phyloP scores from a whole-genome alignment of 2,888 invertebrate species.

The Sisyra terminalis region DNA sequence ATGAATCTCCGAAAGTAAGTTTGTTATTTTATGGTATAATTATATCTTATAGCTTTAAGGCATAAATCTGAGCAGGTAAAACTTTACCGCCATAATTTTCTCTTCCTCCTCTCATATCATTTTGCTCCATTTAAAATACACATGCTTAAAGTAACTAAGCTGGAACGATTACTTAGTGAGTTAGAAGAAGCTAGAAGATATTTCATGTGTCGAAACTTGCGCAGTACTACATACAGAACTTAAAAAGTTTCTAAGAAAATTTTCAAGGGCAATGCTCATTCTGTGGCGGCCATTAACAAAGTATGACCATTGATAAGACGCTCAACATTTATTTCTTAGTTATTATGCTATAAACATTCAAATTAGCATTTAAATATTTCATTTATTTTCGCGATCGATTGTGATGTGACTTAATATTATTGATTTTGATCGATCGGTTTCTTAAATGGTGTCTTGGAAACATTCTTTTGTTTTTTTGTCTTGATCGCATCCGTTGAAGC shows the following conservation, averaged over 20 bases:
- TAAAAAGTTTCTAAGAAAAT: constrained; percentile 24
- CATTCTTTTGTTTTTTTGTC: constrained; percentile 4
- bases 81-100: constrained; percentile 12
- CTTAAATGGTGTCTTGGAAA: background rate
- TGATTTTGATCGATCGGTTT: background rate
- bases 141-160: background rate
- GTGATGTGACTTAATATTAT: background rate
- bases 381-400: background rate
- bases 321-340: background rate
- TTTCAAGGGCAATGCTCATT: constrained; percentile 25
- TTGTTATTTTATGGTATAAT: background rate
- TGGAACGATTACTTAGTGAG: background rate
- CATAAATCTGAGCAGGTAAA: constrained; percentile 11
- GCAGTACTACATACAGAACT: constrained; percentile 10
- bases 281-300: constrained; percentile 24
- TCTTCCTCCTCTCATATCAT: constrained; percentile 4
- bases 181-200: background rate
- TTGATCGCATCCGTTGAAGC: constrained; percentile 2
- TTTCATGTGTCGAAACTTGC: constrained; percentile 6
- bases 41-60: constrained; percentile 1
- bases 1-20: constrained; percentile 23
- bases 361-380: background rate
- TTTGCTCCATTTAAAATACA: constrained; percentile 1
- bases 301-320: constrained; percentile 8
- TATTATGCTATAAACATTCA: constrained; percentile 1